A percentile compares a stretch with the other conserved stretches of the same genome.
phyloP scores from a whole-genome alignment of 2,797 vertebrate genomes.

The Erithacus rubecula region DNA sequence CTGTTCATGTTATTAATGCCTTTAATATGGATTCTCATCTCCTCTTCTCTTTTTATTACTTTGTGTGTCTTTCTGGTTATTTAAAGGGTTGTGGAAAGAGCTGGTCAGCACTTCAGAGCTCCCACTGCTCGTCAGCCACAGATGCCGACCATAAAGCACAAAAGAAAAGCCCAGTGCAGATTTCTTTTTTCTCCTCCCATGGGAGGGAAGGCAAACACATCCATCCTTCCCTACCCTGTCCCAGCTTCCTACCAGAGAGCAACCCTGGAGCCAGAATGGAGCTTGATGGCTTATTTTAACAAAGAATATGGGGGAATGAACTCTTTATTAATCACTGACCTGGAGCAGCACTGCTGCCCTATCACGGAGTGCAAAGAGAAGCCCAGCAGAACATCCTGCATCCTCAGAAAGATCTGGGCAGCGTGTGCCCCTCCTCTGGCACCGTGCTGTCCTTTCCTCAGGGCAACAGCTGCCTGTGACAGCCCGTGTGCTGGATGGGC shows the following conservation, averaged over 20 bases:
- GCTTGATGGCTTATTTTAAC: background rate
- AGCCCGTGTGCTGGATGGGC: background rate
- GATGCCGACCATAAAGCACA: conserved; percentile 12
- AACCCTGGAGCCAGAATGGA: rapidly evolving
- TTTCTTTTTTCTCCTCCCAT: background rate
- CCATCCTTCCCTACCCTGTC: background rate
- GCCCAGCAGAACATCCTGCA: background rate
- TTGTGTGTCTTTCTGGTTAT: conserved; percentile 55
- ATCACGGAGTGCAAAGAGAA: background rate
- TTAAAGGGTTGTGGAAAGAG: conserved; percentile 24
- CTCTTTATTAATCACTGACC: background rate
- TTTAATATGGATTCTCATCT: conserved; percentile 60
- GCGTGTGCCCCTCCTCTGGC: background rate
- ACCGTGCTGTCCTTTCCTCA: background rate
- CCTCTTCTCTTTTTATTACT: conserved; percentile 57
- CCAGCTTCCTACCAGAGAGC: background rate
- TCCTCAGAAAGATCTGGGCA: background rate
- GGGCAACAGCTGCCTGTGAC: conserved; percentile 49
- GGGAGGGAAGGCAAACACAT: background rate
- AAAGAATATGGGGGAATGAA: rapidly evolving
- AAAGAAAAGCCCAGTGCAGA: background rate
- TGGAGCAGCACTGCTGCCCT: background rate
- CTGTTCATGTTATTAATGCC: conserved; percentile 47
- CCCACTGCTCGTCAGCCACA: conserved; percentile 10
- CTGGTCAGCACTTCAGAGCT: conserved; percentile 45